These are phyloP conservation scores for Synanceia verrucosa DNA, from an alignment of 2,797 vertebrate genomes.

Conservation along the genomic window DNA sequence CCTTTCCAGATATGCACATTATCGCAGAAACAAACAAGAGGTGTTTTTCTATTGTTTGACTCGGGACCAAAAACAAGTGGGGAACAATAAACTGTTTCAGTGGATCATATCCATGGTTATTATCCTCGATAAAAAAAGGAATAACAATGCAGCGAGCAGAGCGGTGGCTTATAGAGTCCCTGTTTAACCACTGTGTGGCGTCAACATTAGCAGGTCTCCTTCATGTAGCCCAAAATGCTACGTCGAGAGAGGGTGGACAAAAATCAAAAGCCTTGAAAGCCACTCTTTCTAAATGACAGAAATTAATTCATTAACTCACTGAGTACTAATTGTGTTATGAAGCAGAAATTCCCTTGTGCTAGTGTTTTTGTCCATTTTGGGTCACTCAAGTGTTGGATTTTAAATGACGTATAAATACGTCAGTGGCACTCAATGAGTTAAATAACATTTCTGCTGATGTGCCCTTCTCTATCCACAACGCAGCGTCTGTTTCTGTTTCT, in stretches of 20 bases:
- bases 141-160: constrained; percentile 71
- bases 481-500: constrained; percentile 21
- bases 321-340: too few relatives aligned
- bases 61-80: constrained; percentile 62
- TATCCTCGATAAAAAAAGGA: constrained; percentile 76
- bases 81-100: constrained; percentile 59
- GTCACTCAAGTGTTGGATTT: too few relatives aligned
- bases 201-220: constrained; percentile 39
- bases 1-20: constrained; percentile 36
- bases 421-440: constrained; percentile 9
- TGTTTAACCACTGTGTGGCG: constrained; percentile 53
- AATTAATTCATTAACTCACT: too few relatives aligned
- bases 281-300: background rate
- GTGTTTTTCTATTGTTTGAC: constrained; percentile 74
- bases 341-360: too few relatives aligned
- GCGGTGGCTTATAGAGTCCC: constrained; percentile 66
- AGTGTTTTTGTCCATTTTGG: too few relatives aligned
- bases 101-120: constrained; percentile 68
- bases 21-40: constrained; percentile 61
- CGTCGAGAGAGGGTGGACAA: background rate
- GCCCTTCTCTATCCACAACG: background rate
- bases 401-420: too few relatives aligned
- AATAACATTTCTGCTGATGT: background rate
- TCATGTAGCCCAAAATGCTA: constrained; percentile 1
- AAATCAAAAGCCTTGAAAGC: constrained; percentile 14